phyloP scores from a whole-genome alignment of 2,888 invertebrate genomes.

The Aspidapion aeneum region DNA sequence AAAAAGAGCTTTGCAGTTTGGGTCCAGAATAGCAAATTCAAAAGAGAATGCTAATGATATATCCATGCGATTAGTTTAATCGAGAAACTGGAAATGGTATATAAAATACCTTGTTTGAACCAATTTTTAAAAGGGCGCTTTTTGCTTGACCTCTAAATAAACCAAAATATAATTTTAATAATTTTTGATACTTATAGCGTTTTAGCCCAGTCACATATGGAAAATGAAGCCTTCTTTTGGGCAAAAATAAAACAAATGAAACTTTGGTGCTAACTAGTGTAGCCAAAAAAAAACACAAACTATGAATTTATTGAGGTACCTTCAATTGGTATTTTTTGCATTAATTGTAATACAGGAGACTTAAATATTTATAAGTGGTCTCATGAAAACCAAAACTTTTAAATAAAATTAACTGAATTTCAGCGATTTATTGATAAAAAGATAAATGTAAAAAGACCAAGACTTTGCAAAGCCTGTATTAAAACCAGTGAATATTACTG shows the following conservation, averaged over 20 bases:
- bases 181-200: too few relatives aligned
- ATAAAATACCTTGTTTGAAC: too few relatives aligned
- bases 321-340: constrained; percentile 57
- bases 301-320: constrained; percentile 57
- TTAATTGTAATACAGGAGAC: constrained; percentile 44
- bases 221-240: constrained; percentile 75
- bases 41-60: constrained; percentile 83
- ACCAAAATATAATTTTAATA: too few relatives aligned
- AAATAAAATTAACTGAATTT: constrained; percentile 41
- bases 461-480: constrained; percentile 60
- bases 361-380: constrained; percentile 49
- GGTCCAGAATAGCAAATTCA: constrained; percentile 88
- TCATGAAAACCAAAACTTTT: constrained; percentile 40
- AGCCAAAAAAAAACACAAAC: constrained; percentile 55
- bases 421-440: constrained; percentile 39
- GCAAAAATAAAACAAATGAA: constrained; percentile 42
- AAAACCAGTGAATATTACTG: constrained; percentile 38
- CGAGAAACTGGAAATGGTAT: too few relatives aligned
- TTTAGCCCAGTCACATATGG: constrained; percentile 86
- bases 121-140: too few relatives aligned
- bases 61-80: constrained; percentile 48
- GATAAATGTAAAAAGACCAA: constrained; percentile 55
- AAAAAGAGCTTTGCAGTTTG: constrained; percentile 96
- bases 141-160: too few relatives aligned
- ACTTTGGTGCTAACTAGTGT: constrained; percentile 54